A percentile compares a stretch with the other conserved stretches of the same genome.
Conservation (phyloP, 2,113 vertebrate genomes). For the Irena cyanogastra region DNA sequence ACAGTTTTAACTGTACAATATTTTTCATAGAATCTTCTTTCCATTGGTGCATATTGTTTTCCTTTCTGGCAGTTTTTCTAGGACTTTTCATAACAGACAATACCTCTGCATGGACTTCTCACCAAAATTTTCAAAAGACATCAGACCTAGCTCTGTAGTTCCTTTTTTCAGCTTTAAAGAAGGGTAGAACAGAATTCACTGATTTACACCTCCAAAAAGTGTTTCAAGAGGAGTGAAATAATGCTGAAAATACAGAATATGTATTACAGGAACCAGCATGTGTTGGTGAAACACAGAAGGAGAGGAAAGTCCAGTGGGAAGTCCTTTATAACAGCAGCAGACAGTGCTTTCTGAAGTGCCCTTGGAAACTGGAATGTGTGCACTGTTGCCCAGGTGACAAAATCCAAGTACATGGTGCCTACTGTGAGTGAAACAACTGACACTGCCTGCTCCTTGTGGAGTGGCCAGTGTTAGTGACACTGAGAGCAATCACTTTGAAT, state of each 20-base stretch:
- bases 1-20: not conserved
- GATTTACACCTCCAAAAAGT: not conserved
- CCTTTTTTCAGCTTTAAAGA: not conserved
- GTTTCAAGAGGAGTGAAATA: not conserved
- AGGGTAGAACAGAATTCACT: not conserved
- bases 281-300: not conserved
- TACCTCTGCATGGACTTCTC: not conserved
- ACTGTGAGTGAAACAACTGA: not conserved
- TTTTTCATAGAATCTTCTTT: not conserved
- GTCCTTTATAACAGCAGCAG: not conserved
- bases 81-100: not conserved
- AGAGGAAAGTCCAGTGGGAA: not conserved
- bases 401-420: not conserved
- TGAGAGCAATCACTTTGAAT: not conserved
- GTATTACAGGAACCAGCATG: not conserved
- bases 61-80: not conserved
- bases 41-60: not conserved
- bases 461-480: not conserved
- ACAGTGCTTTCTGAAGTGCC: not conserved
- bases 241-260: not conserved
- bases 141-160: not conserved
- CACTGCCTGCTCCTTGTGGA: not conserved
- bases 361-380: not conserved
- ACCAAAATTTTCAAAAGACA: not conserved
- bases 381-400: slow-evolving; percentile 38